A percentile compares a stretch with the other conserved stretches of the same genome.
phyloP scores from a whole-genome alignment of 2,888 invertebrate species.

The Scotopteryx bipunctaria region DNA sequence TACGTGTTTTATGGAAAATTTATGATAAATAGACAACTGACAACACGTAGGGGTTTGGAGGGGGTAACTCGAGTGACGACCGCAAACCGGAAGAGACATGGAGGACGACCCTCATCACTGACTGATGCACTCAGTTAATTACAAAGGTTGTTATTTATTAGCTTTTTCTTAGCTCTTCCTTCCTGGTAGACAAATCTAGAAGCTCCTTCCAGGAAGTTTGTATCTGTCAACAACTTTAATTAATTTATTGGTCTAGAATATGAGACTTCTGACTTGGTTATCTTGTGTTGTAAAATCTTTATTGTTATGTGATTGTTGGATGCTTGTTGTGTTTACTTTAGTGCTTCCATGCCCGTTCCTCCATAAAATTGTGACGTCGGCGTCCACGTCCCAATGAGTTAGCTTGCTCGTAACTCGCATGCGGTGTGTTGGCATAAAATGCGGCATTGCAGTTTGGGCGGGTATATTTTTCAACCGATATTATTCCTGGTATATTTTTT shows the following conservation, averaged over 20 bases:
- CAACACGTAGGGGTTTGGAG: background rate
- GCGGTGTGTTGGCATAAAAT: slow-evolving; percentile 13
- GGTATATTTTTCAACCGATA: slow-evolving; percentile 7
- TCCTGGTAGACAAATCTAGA: background rate
- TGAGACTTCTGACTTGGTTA: slow-evolving; percentile 5
- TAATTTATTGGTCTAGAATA: slow-evolving; percentile 18
- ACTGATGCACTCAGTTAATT: slow-evolving; percentile 9
- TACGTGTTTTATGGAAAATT: slow-evolving; percentile 11
- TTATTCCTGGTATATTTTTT: slow-evolving; percentile 3
- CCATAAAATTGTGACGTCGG: slow-evolving; percentile 10
- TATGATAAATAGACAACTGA: slow-evolving; percentile 13
- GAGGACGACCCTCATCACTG: slow-evolving; percentile 14
- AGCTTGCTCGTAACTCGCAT: slow-evolving; percentile 12
- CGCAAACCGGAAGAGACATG: slow-evolving; percentile 1
- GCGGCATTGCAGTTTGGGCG: slow-evolving; percentile 19
- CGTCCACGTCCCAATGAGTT: slow-evolving; percentile 1
- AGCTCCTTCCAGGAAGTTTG: slow-evolving; percentile 4
- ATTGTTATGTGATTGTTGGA: slow-evolving; percentile 2
- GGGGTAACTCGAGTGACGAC: background rate
- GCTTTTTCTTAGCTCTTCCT: slow-evolving; percentile 3
- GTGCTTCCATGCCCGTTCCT: slow-evolving; percentile 6
- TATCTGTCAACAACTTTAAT: slow-evolving; percentile 9
- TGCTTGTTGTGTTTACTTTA: slow-evolving; percentile 5
- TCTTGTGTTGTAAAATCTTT: slow-evolving; percentile 15
- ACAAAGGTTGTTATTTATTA: slow-evolving; percentile 7